Conservation (phyloP, 2,113 vertebrate species). For the Sarotherodon lohbergeri region DNA sequence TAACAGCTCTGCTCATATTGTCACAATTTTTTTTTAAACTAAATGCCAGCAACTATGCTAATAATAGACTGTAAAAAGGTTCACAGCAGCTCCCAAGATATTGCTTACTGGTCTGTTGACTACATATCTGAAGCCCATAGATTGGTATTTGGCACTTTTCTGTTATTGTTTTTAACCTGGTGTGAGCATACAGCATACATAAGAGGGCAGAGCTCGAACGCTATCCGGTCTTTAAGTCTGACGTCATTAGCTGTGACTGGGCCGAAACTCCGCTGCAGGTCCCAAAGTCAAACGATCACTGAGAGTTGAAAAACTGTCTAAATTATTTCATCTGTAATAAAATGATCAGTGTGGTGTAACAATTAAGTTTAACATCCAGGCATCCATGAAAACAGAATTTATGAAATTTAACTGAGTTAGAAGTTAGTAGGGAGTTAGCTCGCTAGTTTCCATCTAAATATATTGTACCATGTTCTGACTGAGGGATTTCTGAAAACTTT, state of each 20-base stretch:
- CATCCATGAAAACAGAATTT: neutral
- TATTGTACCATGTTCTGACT: neutral
- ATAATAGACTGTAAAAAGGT: neutral
- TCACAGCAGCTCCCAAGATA: neutral
- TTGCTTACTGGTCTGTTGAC: neutral
- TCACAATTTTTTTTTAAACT: neutral
- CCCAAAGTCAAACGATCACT: neutral
- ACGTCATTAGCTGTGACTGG: neutral
- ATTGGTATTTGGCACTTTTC: neutral
- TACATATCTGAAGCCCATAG: neutral
- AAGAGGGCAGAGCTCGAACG: neutral
- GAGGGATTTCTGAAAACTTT: neutral
- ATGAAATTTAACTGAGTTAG: neutral
- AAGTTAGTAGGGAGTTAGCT: neutral
- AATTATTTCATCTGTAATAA: neutral
- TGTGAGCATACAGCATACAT: neutral
- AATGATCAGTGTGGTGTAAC: neutral
- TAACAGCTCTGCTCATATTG: neutral
- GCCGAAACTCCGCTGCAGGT: neutral
- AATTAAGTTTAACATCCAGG: neutral
- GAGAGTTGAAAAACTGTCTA: neutral
- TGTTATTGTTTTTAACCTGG: neutral
- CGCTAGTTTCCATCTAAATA: neutral
- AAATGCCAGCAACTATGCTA: neutral
- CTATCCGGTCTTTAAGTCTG: neutral